Conservation (phyloP, 35 echinoderm and acorn worm species). For the Ptychodera flava region DNA sequence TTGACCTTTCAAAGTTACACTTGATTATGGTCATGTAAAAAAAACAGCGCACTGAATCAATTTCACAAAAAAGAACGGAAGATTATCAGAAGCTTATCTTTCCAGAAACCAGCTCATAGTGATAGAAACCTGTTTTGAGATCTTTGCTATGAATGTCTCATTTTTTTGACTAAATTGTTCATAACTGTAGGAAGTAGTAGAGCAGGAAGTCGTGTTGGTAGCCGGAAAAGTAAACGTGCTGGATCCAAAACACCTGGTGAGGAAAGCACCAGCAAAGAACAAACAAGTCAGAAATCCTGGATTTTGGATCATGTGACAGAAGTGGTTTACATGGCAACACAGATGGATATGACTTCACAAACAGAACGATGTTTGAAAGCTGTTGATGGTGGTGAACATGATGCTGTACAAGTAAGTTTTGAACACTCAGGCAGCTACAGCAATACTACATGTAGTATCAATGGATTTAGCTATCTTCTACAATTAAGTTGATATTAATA, state of each 20-base stretch:
- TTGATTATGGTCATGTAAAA: too few species aligned
- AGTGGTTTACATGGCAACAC: slow-evolving; percentile 80
- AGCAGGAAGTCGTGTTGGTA: slow-evolving; percentile 57
- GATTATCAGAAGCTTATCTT: too few species aligned
- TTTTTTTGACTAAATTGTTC: too few species aligned
- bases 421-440: not conserved
- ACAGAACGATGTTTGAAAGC: slow-evolving; percentile 74
- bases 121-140: too few species aligned
- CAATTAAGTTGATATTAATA: too few species aligned
- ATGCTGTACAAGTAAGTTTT: slow-evolving; percentile 63
- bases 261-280: slow-evolving; percentile 43
- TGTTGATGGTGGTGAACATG: slow-evolving; percentile 61
- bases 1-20: too few species aligned
- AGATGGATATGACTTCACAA: slow-evolving; percentile 90
- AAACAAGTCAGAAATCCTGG: slow-evolving; percentile 44
- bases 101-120: too few species aligned
- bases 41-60: too few species aligned
- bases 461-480: too few species aligned
- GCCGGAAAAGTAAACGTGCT: slow-evolving; percentile 40
- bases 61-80: too few species aligned
- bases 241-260: slow-evolving; percentile 23
- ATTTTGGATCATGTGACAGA: slow-evolving; percentile 92
- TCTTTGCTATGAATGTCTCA: too few species aligned
- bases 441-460: too few species aligned
- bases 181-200: slow-evolving; percentile 33